Conservation (phyloP, 1,140 invertebrate species). For the Diachasmimorpha longicaudata region DNA sequence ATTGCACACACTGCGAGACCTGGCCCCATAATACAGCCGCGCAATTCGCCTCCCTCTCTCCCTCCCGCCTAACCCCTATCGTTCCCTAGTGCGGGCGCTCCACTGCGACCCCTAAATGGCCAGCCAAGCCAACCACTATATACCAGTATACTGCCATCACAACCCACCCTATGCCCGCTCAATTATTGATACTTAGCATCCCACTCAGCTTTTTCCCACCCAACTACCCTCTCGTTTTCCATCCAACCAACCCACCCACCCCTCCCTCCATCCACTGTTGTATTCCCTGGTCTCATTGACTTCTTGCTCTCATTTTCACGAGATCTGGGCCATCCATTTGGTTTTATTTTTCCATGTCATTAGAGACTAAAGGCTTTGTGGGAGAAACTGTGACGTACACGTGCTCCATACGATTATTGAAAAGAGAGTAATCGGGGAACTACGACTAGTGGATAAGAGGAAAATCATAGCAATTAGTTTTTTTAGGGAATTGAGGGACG, state of each 20-base stretch:
- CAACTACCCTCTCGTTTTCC: conserved; percentile 41
- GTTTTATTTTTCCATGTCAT: conserved; percentile 21
- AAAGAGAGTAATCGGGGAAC: conserved; percentile 14
- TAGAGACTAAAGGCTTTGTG: conserved; percentile 4
- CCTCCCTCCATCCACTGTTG: conserved; percentile 2
- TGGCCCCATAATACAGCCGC: conserved; percentile 12
- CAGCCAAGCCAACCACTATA: conserved; percentile 35
- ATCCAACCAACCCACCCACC: neutral
- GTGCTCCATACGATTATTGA: neutral
- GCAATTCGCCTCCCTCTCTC: conserved; percentile 3
- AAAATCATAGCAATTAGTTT: no score
- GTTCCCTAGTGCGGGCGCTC: conserved; percentile 28
- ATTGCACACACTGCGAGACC: conserved; percentile 21
- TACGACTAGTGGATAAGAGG: no score
- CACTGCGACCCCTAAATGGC: conserved; percentile 52
- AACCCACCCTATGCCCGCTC: conserved; percentile 51
- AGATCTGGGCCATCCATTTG: conserved; percentile 19
- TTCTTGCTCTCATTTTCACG: conserved; percentile 20
- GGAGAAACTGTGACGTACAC: neutral
- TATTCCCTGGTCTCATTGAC: conserved; percentile 30
- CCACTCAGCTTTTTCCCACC: conserved; percentile 33
- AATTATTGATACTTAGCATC: conserved; percentile 58
- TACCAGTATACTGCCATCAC: neutral
- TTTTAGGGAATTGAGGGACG: no score
- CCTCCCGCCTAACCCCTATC: conserved; percentile 28